Evolutionary conservation across 2,113 vertebrate genomes (phyloP).

Genomic region (Percina caprodes): DNA sequence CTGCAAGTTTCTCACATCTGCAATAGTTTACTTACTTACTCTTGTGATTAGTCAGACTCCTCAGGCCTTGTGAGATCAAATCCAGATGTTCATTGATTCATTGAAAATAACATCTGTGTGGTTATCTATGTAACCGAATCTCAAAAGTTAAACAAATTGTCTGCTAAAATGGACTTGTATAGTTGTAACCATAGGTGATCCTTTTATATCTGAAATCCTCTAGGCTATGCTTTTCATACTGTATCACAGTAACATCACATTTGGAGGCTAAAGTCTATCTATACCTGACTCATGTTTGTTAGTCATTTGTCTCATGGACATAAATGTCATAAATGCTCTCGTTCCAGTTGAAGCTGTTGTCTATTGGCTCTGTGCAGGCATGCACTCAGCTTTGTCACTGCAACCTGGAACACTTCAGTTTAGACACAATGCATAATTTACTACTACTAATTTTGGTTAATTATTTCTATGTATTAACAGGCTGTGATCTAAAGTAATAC

Average conservation of each 20-base stretch:
- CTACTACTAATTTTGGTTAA: not conserved
- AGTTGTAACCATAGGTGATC: not conserved
- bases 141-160: slow-evolving; percentile 4
- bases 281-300: slow-evolving; percentile 38
- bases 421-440: not conserved
- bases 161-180: not conserved
- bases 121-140: slow-evolving; percentile 2
- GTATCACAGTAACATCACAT: slow-evolving; percentile 23
- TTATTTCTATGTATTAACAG: not conserved
- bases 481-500: not conserved
- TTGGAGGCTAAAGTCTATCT: slow-evolving; percentile 2
- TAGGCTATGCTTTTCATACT: not conserved
- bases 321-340: slow-evolving; percentile 37
- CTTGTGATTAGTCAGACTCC: slow-evolving; percentile 79
- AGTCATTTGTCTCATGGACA: slow-evolving; percentile 44
- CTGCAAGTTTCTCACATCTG: slow-evolving; percentile 82
- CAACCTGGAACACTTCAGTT: slow-evolving; percentile 3
- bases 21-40: slow-evolving; percentile 79
- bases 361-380: slow-evolving; percentile 10
- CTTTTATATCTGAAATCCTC: not conserved
- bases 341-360: slow-evolving; percentile 43
- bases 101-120: slow-evolving; percentile 11
- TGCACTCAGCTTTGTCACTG: slow-evolving; percentile 2
- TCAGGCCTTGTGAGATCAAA: slow-evolving; percentile 68
- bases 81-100: slow-evolving; percentile 79